Base-by-base conservation (phyloP, 2,797 vertebrate species). In the Synaphobranchus kaupii region DNA sequence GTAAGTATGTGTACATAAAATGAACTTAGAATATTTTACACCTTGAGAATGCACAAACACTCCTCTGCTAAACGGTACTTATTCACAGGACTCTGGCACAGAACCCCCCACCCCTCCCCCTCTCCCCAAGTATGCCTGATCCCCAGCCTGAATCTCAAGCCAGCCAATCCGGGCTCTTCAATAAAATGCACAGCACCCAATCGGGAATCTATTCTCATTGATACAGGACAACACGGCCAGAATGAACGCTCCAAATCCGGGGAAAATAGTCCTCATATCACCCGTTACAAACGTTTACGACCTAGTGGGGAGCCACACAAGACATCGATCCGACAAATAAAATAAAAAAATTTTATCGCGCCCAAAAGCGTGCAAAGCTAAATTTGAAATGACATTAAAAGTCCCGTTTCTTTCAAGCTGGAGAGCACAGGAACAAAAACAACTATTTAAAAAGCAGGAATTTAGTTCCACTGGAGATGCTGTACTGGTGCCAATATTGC, bases 31-130 rank as follows among this genome's bases (percentile, higher is more conserved):
- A 92, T 89, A 90, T 91, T 92, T 95, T 94, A 93, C 91, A 96
- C 95, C 94, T 94, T 93, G 89, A 94, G 93, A 93, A 95, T 93
- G 95, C 89, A 93, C 93, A 93, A 94, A 95, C 93, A 86, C 88
- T 95, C 93, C 92, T 91, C 90, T 90, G 89, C 91, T 94, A 92
- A 94, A 93, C 93, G 91, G 91, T 91, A 96, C 94, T 94, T 96
- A 94, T 96, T 95, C 94, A 93, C 96, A 94, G 91, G 95, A 96
- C 96, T 97, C 96, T 94, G 94, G 95, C 97, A 96, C 95, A 93
- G 96, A 97, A 96, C 95, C 92, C 94, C 89, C 95, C 94, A 84
- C 89, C 92, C 91, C 87, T 88, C 4, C 94, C 93, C 87, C 89
- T 92, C 91, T 87, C 89, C 92, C 91, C 90, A 90, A 92, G 83